Base-by-base conservation (phyloP, 2,113 vertebrate genomes). In the Pipra filicauda region DNA sequence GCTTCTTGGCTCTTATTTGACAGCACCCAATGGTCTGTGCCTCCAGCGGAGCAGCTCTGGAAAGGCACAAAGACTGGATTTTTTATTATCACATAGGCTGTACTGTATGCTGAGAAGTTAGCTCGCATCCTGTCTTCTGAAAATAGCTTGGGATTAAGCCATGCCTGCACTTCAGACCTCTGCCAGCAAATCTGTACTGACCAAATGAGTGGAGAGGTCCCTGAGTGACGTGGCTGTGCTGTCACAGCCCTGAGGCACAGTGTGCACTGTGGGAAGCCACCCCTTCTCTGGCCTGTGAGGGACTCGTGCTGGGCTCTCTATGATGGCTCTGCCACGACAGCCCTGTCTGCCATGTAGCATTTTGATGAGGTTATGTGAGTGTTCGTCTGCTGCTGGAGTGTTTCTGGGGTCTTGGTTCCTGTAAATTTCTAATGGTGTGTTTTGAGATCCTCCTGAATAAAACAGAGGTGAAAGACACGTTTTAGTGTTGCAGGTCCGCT, bases 331-430 rank as follows among this genome's bases (percentile, higher is more conserved):
- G 67, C 66, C 8, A 1, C 6, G 0, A 1, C 8, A 14, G 59
- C 59, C 61, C 26, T 16, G 5, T 12, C 44, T 77, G 6, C 8
- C 2, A 0, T 17, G 41, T 22, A 23, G 24, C 0, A 0, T 37
- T 79, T 41, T 9, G 24, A 6, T 11, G 31, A 21, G 43, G 10
- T 31, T 35, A 27, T 1, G 0, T 24, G 5, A 46, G 9, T 51
- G 19, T 61, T 93, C 2, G 0, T n/a, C 72, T 90, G 76, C 65
- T 77, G 65, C 59, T 73, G 54, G 30, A 41, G 17, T 11, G 5
- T 62, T 88, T 30, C 85, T 70, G 55, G 31, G 23, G 11, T 58
- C 22, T 37, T 5, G 12, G 31, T 30, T 61, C 30, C 74, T 54
- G 19, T 62, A 28, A 8, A 12, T 43, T 67, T 85, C 46, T 48